Conservation (phyloP, 2,888 invertebrate species). For the Lithosia quadra region DNA sequence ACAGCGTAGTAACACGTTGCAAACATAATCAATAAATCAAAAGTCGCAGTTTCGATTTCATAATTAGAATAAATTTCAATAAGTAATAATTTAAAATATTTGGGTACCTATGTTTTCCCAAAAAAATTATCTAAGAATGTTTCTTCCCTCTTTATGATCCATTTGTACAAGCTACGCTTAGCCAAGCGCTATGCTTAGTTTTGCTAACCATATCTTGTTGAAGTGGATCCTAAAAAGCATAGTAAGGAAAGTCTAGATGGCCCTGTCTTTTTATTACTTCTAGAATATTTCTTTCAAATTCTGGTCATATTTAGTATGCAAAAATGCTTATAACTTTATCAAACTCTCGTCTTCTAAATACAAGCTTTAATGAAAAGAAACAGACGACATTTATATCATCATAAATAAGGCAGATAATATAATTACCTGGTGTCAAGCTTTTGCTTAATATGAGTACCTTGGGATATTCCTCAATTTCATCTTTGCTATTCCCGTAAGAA, state of each 20-base stretch:
- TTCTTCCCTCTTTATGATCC: background rate
- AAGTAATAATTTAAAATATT: too few relatives aligned
- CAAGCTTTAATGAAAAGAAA: background rate
- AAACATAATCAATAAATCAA: too few relatives aligned
- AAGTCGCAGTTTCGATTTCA: too few relatives aligned
- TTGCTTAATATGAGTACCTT: slow-evolving; percentile 6
- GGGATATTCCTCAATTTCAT: slow-evolving; percentile 7
- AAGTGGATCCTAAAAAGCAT: too few relatives aligned
- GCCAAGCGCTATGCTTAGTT: too few relatives aligned
- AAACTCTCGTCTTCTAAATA: background rate
- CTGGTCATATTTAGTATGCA: background rate
- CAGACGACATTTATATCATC: background rate
- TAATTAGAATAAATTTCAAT: too few relatives aligned
- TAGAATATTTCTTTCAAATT: background rate
- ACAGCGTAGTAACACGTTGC: background rate
- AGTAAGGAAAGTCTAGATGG: background rate
- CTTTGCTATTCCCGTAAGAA: slow-evolving; percentile 6
- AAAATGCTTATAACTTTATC: background rate
- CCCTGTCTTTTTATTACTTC: too few relatives aligned
- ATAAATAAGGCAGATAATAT: slow-evolving; percentile 10
- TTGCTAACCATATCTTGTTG: too few relatives aligned
- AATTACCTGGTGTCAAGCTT: slow-evolving; percentile 11
- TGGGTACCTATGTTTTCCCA: background rate
- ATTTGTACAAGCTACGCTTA: background rate
- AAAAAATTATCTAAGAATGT: background rate